These are phyloP conservation scores for Argopecten irradians DNA, from an alignment of 1,140 invertebrate genomes.

Conservation along the genomic window DNA sequence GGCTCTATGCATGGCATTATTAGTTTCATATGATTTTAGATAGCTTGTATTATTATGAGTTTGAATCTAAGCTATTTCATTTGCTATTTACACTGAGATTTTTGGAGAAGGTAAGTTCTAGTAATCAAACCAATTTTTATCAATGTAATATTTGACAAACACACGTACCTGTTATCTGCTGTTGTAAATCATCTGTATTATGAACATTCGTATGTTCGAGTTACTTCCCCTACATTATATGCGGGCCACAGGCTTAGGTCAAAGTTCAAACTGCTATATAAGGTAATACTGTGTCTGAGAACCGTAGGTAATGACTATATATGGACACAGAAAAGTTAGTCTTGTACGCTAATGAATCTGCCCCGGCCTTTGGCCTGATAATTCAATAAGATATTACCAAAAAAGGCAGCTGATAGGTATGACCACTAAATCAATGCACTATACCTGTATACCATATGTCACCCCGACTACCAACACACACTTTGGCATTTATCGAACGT, in stretches of 20 bases:
- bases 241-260: no score
- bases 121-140: no score
- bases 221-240: not conserved
- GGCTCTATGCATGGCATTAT: no score
- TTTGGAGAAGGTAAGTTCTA: no score
- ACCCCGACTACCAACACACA: not conserved
- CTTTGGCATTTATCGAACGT: not conserved
- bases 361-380: not conserved
- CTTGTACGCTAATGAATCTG: not conserved
- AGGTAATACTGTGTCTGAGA: not conserved
- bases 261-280: not conserved
- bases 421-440: not conserved
- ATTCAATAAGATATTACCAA: not conserved
- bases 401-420: not conserved
- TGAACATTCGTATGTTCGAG: not conserved
- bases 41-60: no score
- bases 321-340: not conserved
- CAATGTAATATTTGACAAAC: no score
- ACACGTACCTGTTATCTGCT: not conserved
- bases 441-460: not conserved
- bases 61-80: no score
- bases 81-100: no score
- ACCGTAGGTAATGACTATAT: conserved; percentile 3
- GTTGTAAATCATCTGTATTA: not conserved
- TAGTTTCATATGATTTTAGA: no score